These are phyloP conservation scores for Gulo gulo DNA, from an alignment of 2,113 vertebrate genomes.

Conservation along the genomic window DNA sequence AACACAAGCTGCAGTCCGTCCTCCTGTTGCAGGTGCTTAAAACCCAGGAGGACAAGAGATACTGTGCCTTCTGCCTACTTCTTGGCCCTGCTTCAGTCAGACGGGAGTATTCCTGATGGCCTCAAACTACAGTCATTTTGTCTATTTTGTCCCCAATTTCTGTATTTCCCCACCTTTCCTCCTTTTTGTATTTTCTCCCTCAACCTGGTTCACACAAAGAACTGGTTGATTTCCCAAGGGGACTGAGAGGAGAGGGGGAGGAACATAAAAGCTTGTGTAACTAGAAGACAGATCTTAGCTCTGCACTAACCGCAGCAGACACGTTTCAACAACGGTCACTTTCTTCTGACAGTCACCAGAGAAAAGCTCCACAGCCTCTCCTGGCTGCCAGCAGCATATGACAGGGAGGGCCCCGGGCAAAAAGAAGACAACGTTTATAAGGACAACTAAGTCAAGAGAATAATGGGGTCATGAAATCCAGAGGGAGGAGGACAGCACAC, in stretches of 20 bases:
- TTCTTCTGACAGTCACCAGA: neutral
- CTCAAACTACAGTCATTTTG: conserved; percentile 68
- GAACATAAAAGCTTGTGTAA: conserved; percentile 60
- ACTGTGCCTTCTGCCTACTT: neutral
- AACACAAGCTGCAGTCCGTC: conserved; percentile 37
- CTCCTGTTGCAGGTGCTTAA: conserved; percentile 50
- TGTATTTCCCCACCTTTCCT: conserved; percentile 6
- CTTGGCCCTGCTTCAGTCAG: neutral
- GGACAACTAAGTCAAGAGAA: conserved; percentile 10
- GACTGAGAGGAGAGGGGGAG: neutral
- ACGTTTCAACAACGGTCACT: neutral
- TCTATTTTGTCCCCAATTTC: conserved; percentile 51
- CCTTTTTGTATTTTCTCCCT: neutral
- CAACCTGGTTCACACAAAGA: conserved; percentile 46
- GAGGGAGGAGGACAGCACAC: neutral
- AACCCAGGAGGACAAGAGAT: conserved; percentile 52
- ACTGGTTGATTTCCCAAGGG: conserved; percentile 20
- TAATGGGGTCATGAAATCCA: conserved; percentile 40
- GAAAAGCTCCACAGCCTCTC: neutral
- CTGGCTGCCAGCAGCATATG: neutral
- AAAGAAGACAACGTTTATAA: conserved; percentile 50
- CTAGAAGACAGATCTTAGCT: neutral
- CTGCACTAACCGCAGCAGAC: neutral
- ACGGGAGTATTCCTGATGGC: conserved; percentile 22
- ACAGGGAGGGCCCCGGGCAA: neutral